Evolutionary conservation across 2,113 vertebrate species (phyloP).

Genomic region (Syrmaticus mikado): DNA sequence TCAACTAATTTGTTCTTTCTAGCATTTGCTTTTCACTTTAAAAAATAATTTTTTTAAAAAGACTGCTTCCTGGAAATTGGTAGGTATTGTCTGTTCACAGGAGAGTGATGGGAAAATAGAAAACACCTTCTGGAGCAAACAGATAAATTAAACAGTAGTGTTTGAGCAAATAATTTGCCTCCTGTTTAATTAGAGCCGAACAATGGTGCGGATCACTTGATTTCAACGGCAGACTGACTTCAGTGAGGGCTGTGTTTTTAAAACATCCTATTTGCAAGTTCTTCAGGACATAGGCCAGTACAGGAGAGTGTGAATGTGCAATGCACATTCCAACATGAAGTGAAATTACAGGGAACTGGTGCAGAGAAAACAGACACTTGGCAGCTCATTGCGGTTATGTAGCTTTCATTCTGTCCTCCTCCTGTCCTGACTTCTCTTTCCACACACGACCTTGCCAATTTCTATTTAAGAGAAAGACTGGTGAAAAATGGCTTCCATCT

Average conservation of each 20-base stretch:
- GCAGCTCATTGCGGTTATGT: neutral
- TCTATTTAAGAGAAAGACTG: neutral
- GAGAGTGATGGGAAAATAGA: constrained; percentile 19
- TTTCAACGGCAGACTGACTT: neutral
- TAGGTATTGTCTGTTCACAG: constrained; percentile 11
- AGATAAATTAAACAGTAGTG: constrained; percentile 52
- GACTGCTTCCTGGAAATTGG: constrained; percentile 41
- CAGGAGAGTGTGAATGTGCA: neutral
- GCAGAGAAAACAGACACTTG: neutral
- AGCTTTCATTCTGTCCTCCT: neutral
- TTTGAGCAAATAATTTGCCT: constrained; percentile 50
- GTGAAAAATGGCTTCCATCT: neutral
- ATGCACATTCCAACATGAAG: neutral
- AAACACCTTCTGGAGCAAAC: constrained; percentile 62
- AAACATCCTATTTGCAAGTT: neutral
- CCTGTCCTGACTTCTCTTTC: neutral
- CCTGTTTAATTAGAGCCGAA: constrained; percentile 59
- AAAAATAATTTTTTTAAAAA: neutral
- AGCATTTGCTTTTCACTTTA: constrained; percentile 10
- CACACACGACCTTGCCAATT: neutral
- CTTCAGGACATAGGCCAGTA: neutral
- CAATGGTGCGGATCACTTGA: neutral
- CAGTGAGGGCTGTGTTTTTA: neutral
- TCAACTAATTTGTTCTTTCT: constrained; percentile 33
- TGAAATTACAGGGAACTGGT: neutral